These are phyloP conservation scores for Microcebus ravelobensis DNA, from an alignment of 2,113 vertebrate genomes.

Conservation along the genomic window DNA sequence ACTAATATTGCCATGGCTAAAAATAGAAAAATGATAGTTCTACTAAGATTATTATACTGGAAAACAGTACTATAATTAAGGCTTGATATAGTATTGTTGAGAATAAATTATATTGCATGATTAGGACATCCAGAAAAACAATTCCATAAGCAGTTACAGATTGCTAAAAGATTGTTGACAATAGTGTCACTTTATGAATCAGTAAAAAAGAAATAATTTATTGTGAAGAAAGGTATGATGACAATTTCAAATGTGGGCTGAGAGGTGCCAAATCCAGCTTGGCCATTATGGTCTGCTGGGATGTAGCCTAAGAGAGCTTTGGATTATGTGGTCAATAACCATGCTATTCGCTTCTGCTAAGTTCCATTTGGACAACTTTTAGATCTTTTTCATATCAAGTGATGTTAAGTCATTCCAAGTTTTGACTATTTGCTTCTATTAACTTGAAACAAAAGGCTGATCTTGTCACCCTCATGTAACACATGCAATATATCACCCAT, in stretches of 20 bases:
- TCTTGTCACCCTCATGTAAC: not conserved
- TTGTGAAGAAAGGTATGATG: not conserved
- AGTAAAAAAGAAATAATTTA: not conserved
- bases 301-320: not conserved
- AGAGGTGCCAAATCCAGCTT: not conserved
- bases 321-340: not conserved
- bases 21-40: not conserved
- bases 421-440: not conserved
- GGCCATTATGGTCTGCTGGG: not conserved
- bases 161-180: not conserved
- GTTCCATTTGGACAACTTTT: not conserved
- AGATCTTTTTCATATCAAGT: not conserved
- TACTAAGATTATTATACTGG: not conserved
- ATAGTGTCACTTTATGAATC: not conserved
- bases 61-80: slow-evolving; percentile 38
- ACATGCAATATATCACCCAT: not conserved
- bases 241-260: not conserved
- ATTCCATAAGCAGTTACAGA: not conserved
- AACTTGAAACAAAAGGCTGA: not conserved
- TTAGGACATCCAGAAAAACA: not conserved
- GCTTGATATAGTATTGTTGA: not conserved
- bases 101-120: not conserved
- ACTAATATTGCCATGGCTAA: not conserved
- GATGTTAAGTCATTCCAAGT: not conserved
- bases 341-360: not conserved